Base-by-base conservation (phyloP, 2,888 invertebrate species). In the Thyatira batis region DNA sequence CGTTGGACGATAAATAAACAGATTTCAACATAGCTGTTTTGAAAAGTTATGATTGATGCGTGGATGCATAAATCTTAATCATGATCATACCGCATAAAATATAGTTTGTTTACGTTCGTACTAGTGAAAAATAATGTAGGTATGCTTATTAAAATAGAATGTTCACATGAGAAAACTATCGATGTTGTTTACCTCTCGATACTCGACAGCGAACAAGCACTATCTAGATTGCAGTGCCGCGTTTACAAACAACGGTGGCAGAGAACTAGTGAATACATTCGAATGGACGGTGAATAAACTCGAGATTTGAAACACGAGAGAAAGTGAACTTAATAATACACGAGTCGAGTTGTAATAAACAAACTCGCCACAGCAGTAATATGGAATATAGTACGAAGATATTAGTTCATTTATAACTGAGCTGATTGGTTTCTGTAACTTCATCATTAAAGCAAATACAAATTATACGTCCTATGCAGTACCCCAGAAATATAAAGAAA, bases 171-270 rank as follows among this genome's bases (percentile, higher is more conserved):
- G n/a, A 27, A 48, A 45, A 48, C 10, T 28, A 28, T 48, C 48
- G 48, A 48, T 48, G n/a, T 25, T 72, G 64, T 73, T 74, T 70
- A 66, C 43, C 53, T 54, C 49, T 30, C 56, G 65, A 66, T 55
- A 62, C 55, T 71, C 73, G 75, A 73, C 60, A 69, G 9, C 30
- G 50, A 58, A 57, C 69, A 71, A 71, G 59, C 81, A 69, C 85
- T 82, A 80, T 65, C 67, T 69, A 69, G 74, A 78, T 76, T 80
- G 82, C 80, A 80, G 76, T 61, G 77, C 76, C 71, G 69, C 80
- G 82, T 82, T 85, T 85, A 89, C 85, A 85, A 87, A 87, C 88
- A 85, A 77, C 78, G 63, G 75, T 64, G 78, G 73, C 80, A 73
- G 77, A 77, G 76, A 83, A 78, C 76, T 77, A 84, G 77, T 82